Base-by-base conservation (phyloP, 2,113 vertebrate species). In the Crotalus viridis region DNA sequence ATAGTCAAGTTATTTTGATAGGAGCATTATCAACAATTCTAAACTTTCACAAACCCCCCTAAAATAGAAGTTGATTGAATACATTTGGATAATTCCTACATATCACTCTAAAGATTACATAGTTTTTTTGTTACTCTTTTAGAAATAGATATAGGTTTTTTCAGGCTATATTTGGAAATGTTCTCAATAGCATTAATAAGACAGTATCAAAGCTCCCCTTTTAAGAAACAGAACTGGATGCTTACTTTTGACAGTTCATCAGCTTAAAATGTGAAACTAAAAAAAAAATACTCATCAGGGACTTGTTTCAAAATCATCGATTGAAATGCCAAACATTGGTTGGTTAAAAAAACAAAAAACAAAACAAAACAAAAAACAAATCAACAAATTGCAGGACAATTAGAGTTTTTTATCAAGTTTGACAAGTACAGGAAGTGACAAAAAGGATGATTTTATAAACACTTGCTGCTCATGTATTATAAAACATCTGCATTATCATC, bases 111-210 rank as follows among this genome's bases (percentile, higher is more conserved):
- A 54, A 52, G 59, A 92, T 48, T 26, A 54, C 54, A 33, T 81
- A 21, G 69, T 6, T 81, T 81, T 74, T 74, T 39, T 81, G 69
- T 81, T 81, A 81, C 1, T 4, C n/a, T 22, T 33, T 69, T 92
- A 22, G 69, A 81, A 81, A 39, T 81, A 92, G 69, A 88, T 88
- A 88, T 64, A 92, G 91, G 52, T 43, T 91, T 85, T 24, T 24
- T 64, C 88, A 81, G 17, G 19, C 17, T 81, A 22, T 81, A 43
- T 74, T 87, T 55, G 43, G n/a, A 92, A 61, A 74, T 43, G 51
- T 17, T 74, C 33, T 74, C 91, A 74, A 4, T 55, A 74, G 59
- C 46, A 22, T 9, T 74, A 88, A 26, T 88, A 33, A 56, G 87
- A 39, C 59, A 92, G 39, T 19, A 69, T 1, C 22, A 13, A 39